Evolutionary conservation across 2,888 invertebrate species (phyloP).

Genomic region (Margaritifera margaritifera): DNA sequence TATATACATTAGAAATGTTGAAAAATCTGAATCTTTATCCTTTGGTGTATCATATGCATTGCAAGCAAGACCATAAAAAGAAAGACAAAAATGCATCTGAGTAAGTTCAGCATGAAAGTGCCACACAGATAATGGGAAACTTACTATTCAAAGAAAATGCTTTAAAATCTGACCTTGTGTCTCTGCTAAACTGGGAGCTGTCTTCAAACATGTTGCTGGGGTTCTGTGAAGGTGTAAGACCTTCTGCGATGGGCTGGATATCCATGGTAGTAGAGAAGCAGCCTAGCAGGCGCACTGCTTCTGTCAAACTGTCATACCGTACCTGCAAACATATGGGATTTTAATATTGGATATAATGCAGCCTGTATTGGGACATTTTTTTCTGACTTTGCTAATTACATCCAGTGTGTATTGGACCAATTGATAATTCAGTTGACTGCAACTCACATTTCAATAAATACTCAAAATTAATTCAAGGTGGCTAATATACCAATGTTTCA

Average conservation of each 20-base stretch:
- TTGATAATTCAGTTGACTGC: too few relatives aligned
- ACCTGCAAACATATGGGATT: constrained; percentile 77
- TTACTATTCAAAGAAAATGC: background rate
- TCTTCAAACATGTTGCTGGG: constrained; percentile 51
- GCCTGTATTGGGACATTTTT: background rate
- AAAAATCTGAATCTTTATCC: background rate
- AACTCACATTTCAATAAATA: too few relatives aligned
- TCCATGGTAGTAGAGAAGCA: constrained; percentile 80
- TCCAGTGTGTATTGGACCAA: too few relatives aligned
- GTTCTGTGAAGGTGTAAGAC: constrained; percentile 21
- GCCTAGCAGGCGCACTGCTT: constrained; percentile 91
- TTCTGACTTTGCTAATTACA: too few relatives aligned
- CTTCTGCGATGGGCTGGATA: constrained; percentile 40
- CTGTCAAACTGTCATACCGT: constrained; percentile 93
- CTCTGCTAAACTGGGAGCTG: constrained; percentile 62
- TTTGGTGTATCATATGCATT: background rate
- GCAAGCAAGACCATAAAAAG: background rate
- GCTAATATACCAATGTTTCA: too few relatives aligned
- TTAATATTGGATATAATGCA: background rate
- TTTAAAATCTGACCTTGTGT: constrained; percentile 49
- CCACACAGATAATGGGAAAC: too few relatives aligned
- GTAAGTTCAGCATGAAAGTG: too few relatives aligned
- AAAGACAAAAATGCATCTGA: background rate
- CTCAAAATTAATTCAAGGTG: too few relatives aligned
- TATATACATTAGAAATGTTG: too few relatives aligned